Evolutionary conservation across 2,113 vertebrate genomes (phyloP).

Genomic region (Hypocryptadius cinnamomeus): DNA sequence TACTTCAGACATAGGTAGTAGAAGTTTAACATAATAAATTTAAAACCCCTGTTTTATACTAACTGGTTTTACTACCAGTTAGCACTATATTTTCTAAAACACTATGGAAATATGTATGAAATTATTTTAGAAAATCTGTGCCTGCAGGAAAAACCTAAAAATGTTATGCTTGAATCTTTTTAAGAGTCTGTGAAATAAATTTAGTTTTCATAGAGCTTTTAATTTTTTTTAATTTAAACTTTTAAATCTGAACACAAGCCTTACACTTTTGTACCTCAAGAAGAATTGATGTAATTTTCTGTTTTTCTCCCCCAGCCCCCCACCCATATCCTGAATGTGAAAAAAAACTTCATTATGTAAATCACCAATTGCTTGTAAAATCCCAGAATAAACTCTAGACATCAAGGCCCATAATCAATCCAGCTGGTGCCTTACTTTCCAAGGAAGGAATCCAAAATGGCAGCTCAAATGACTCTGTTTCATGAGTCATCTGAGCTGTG

Average conservation of each 20-base stretch:
- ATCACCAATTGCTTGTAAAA: neutral
- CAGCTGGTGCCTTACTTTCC: neutral
- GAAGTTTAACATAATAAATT: neutral
- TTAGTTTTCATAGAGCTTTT: neutral
- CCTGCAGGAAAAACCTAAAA: neutral
- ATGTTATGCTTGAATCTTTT: neutral
- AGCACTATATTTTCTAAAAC: neutral
- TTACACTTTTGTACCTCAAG: neutral
- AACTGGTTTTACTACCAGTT: neutral
- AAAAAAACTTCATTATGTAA: neutral
- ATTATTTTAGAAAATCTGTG: neutral
- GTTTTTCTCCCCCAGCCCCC: neutral
- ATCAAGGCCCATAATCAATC: neutral
- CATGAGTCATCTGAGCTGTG: neutral
- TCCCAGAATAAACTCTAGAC: neutral
- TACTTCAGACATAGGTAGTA: neutral
- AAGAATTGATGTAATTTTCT: neutral
- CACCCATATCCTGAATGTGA: neutral
- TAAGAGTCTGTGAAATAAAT: neutral
- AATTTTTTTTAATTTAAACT: neutral
- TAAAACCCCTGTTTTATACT: neutral
- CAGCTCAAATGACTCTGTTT: neutral
- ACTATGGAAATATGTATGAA: fast-evolving
- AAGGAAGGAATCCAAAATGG: constrained; percentile 1
- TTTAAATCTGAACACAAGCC: neutral